phyloP scores from a whole-genome alignment of 2,888 invertebrate genomes.

The Drosophila cognata region DNA sequence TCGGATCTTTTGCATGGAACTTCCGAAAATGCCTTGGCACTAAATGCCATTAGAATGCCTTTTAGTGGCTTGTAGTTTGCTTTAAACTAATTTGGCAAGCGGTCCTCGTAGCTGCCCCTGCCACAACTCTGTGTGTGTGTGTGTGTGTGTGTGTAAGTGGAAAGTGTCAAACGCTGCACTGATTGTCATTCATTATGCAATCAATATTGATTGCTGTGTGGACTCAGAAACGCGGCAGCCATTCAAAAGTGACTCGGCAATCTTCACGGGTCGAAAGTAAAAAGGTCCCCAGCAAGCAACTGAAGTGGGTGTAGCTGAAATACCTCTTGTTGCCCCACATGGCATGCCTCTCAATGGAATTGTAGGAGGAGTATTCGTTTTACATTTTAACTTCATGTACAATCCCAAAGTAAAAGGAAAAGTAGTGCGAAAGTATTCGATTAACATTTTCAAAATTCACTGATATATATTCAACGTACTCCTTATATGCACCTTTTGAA shows the following conservation, averaged over 20 bases:
- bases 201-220: slow-evolving; percentile 74
- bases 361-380: not conserved
- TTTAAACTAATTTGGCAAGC: slow-evolving; percentile 45
- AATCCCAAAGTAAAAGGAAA: not conserved
- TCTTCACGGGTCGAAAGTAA: slow-evolving; percentile 48
- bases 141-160: slow-evolving; percentile 21
- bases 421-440: not conserved
- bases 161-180: slow-evolving; percentile 67
- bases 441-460: not conserved
- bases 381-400: not conserved
- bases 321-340: slow-evolving; percentile 2
- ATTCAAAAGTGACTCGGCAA: slow-evolving; percentile 74
- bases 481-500: not conserved
- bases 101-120: not conserved
- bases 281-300: slow-evolving; percentile 21
- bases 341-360: not conserved
- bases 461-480: not conserved
- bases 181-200: slow-evolving; percentile 79
- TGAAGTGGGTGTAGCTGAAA: slow-evolving; percentile 18
- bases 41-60: slow-evolving; percentile 48
- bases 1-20: slow-evolving; percentile 49
- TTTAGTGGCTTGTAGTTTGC: slow-evolving; percentile 45
- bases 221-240: slow-evolving; percentile 45
- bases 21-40: slow-evolving; percentile 42
- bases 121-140: not conserved